Percentiles rank a stretch among this genome's conserved stretches.
Conservation (phyloP, 2,113 vertebrate genomes). For the Blennius ocellaris region DNA sequence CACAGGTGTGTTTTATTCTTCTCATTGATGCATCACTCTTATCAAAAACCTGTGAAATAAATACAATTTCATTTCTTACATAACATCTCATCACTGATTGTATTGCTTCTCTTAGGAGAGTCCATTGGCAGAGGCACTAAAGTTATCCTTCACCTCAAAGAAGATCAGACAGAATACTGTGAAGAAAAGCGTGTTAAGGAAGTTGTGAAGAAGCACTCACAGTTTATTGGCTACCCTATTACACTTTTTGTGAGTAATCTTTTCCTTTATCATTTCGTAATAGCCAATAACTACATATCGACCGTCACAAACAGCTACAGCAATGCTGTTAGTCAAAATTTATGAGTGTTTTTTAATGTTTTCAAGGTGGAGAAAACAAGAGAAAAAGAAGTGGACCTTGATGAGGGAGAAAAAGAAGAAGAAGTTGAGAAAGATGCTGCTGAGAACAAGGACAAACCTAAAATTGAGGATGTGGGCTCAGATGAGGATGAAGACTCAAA, state of each 20-base stretch:
- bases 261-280: background rate
- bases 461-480: conserved; percentile 86
- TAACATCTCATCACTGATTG: background rate
- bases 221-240: conserved; percentile 89
- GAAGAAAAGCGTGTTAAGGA: conserved; percentile 87
- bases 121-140: conserved; percentile 84
- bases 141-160: conserved; percentile 86
- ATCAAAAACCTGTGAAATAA: too few species aligned
- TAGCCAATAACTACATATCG: background rate
- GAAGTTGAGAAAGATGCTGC: conserved; percentile 76
- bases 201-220: conserved; percentile 88
- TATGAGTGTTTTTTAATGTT: background rate
- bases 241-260: conserved; percentile 84
- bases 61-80: background rate
- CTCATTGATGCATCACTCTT: background rate
- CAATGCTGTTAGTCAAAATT: background rate
- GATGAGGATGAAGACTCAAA: conserved; percentile 84
- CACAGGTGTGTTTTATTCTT: conserved; percentile 54
- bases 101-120: conserved; percentile 62
- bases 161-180: conserved; percentile 86
- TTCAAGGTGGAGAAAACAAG: conserved; percentile 91
- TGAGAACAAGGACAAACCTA: conserved; percentile 81
- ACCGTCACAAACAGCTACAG: background rate
- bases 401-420: conserved; percentile 85
- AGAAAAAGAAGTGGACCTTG: conserved; percentile 89